Evolutionary conservation across 1,140 invertebrate genomes (phyloP).

Genomic region (Hormaphis cornu): DNA sequence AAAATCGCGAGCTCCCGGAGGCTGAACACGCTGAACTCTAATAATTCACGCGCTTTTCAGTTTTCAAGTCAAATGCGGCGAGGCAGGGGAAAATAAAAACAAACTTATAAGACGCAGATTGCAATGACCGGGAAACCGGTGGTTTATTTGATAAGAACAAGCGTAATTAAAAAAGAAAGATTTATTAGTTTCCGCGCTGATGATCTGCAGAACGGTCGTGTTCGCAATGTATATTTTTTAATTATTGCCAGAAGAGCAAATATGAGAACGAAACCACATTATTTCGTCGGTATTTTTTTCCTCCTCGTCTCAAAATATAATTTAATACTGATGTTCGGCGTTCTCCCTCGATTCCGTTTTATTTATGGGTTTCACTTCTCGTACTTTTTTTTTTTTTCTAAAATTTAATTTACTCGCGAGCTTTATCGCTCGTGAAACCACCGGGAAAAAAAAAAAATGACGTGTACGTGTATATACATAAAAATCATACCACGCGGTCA

Average conservation of each 20-base stretch:
- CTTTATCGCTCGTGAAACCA: constrained; percentile 31
- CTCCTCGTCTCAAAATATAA: constrained; percentile 28
- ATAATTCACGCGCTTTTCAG: constrained; percentile 1
- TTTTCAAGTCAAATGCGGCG: constrained; percentile 5
- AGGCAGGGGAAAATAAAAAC: neutral
- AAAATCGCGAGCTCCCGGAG: neutral
- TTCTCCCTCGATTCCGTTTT: constrained; percentile 27
- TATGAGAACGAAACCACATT: constrained; percentile 27
- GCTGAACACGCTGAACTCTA: too few relatives aligned
- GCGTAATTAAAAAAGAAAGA: constrained; percentile 33
- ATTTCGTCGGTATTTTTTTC: constrained; percentile 10
- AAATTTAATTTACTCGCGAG: constrained; percentile 31
- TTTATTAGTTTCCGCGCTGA: constrained; percentile 31
- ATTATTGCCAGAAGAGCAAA: constrained; percentile 32
- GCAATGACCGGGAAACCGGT: constrained; percentile 28
- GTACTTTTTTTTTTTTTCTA: constrained; percentile 22
- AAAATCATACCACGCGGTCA: constrained; percentile 22
- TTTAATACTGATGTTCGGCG: constrained; percentile 33
- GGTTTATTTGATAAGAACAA: constrained; percentile 33
- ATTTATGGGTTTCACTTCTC: constrained; percentile 29
- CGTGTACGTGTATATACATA: neutral
- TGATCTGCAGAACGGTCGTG: constrained; percentile 27
- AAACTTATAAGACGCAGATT: constrained; percentile 30
- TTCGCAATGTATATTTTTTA: constrained; percentile 32
- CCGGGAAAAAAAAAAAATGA: neutral